These are phyloP conservation scores for Rhyacichthys aspro DNA, from an alignment of 2,797 vertebrate species.

Conservation along the genomic window DNA sequence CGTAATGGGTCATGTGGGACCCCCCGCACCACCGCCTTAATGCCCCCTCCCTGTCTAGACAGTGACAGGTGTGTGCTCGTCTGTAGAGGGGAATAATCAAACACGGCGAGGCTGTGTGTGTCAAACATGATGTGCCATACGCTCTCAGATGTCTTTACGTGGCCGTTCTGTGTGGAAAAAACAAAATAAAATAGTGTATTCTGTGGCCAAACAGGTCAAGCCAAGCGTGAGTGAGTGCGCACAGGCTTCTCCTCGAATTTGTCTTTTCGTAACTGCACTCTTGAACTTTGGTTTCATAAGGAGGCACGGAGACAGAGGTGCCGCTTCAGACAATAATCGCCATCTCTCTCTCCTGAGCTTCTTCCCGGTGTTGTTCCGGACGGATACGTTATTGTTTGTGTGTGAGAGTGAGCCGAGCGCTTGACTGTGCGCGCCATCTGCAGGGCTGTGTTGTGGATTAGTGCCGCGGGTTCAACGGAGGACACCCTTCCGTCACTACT, in stretches of 20 bases:
- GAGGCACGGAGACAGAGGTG: constrained; percentile 40
- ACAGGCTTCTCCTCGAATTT: constrained; percentile 8
- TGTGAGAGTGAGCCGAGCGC: constrained; percentile 52
- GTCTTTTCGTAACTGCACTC: constrained; percentile 24
- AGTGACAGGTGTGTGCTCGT: constrained; percentile 84
- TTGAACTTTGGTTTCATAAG: constrained; percentile 47
- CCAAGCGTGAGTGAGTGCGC: constrained; percentile 41
- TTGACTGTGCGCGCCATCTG: constrained; percentile 74
- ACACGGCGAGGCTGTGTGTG: constrained; percentile 50
- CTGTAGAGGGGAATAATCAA: constrained; percentile 78
- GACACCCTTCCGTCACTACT: constrained; percentile 78
- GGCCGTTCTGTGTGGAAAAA: constrained; percentile 19
- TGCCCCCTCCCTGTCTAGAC: constrained; percentile 84
- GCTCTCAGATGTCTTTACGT: constrained; percentile 16
- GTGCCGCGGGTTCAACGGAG: constrained; percentile 76
- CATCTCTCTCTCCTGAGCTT: constrained; percentile 51
- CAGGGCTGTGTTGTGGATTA: constrained; percentile 64
- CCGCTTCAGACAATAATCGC: constrained; percentile 56
- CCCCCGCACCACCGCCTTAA: constrained; percentile 56
- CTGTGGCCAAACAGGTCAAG: constrained; percentile 63
- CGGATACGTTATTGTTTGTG: constrained; percentile 10
- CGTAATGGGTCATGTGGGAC: constrained; percentile 76
- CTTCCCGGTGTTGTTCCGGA: constrained; percentile 33
- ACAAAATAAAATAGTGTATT: constrained; percentile 20
- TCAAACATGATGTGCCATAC: constrained; percentile 29